Base-by-base conservation (phyloP, 92 coral and sea anemone species). In the Zoanthus sociatus region DNA sequence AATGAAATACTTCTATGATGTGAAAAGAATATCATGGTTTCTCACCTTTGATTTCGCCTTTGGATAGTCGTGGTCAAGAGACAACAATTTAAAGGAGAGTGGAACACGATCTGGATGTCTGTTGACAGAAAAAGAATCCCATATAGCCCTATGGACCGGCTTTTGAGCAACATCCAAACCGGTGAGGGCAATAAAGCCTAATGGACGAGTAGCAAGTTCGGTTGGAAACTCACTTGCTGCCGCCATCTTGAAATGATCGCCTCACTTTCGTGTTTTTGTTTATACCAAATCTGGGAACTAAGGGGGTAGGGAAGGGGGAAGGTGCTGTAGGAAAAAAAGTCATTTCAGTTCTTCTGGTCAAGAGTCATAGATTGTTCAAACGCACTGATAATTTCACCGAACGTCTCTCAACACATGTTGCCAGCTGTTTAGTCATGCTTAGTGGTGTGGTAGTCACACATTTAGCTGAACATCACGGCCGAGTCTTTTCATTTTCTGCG, bases 221-320 rank as follows among this genome's bases (percentile, higher is more conserved):
- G 88, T 77, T 8, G 99, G 99, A 92, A 97, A 94, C 26, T 97
- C 99, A 88, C 99, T 95, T 44, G 99, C 98, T 32, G 98, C 98
- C 97, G 98, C 99, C 99, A 97, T 97, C 92, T 95, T 95, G 91
- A 86, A 84, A 79, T 5, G 61, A 33, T 5, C 1, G 71, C 85
- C 75, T 64, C 75, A 61, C 61, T 81, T 48, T 47, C 42, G 5
- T 66, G 85, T 63, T 7, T 20, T 0, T 44, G 32, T 45, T 71
- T 7, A 18, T 32, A 37, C 76, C 10, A 71, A 7, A 11, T 11
- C 55, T 11, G 55, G 76, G 4, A 50, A 37, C 3, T 4, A 33
- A 0, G 48, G 76, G 18, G 48, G 51, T 63, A 14, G 21, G 68
- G 17, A 61, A 16, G 53, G 55, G 55, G 55, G 55, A 11, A 9